Conservation (phyloP, 1,140 invertebrate species). For the Spodoptera litura region DNA sequence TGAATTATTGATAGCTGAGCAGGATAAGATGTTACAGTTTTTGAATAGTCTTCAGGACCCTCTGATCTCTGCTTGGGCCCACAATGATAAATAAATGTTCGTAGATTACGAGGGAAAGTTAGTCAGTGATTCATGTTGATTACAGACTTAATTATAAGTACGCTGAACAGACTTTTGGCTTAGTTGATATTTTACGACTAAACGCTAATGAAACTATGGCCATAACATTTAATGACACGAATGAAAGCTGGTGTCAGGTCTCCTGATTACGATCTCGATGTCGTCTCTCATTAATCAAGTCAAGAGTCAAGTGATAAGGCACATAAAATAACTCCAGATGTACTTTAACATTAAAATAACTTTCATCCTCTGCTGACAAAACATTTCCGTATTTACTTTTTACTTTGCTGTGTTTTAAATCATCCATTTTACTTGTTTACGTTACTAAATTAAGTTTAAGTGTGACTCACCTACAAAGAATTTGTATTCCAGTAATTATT, state of each 20-base stretch:
- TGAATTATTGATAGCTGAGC: conserved; percentile 43
- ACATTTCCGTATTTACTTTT: no score
- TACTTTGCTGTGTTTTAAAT: no score
- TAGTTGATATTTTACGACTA: background rate
- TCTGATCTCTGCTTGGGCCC: conserved; percentile 17
- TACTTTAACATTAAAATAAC: background rate
- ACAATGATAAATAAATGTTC: conserved; percentile 4
- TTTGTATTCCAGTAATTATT: conserved; percentile 14
- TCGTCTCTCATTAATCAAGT: background rate
- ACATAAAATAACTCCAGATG: background rate
- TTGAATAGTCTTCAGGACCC: conserved; percentile 12
- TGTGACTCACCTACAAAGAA: background rate
- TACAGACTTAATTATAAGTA: conserved; percentile 4
- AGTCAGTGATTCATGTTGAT: background rate
- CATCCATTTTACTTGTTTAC: no score
- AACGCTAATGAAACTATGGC: conserved; percentile 7
- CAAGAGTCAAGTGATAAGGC: background rate
- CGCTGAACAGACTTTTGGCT: background rate
- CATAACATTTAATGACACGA: conserved; percentile 17
- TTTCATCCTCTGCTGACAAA: no score
- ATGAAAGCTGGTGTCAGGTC: conserved; percentile 1
- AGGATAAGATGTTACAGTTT: conserved; percentile 28
- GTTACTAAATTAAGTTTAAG: no score
- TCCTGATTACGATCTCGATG: conserved; percentile 5
- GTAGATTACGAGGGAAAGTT: conserved; percentile 18